These are phyloP conservation scores for Protosalanx chinensis DNA, from an alignment of 2,797 vertebrate species.

Conservation along the genomic window DNA sequence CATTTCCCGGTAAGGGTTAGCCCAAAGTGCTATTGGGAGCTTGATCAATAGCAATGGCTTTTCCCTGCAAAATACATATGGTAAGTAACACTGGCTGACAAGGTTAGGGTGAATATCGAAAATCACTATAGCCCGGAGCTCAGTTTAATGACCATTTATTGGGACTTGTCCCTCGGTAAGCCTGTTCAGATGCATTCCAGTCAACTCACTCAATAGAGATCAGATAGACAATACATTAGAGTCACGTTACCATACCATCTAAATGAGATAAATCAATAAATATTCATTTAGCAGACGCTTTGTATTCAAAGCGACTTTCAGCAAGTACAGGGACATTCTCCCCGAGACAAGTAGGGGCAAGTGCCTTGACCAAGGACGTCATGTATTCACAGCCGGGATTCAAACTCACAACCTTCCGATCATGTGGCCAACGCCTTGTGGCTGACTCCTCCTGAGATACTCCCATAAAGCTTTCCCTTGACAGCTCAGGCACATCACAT, in stretches of 20 bases:
- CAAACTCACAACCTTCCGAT: too few relatives aligned
- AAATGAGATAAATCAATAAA: slow-evolving; percentile 7
- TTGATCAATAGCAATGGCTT: slow-evolving; percentile 66
- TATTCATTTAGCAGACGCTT: too few relatives aligned
- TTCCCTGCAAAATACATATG: slow-evolving; percentile 41
- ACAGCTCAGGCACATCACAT: slow-evolving; percentile 27
- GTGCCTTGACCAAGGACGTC: too few relatives aligned
- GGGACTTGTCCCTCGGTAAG: background rate
- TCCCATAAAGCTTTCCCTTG: background rate
- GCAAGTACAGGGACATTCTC: too few relatives aligned
- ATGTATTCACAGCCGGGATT: too few relatives aligned
- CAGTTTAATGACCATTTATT: slow-evolving; percentile 34
- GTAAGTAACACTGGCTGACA: slow-evolving; percentile 29
- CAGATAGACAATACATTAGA: background rate
- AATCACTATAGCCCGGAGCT: slow-evolving; percentile 49
- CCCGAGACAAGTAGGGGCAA: too few relatives aligned
- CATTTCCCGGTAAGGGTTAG: slow-evolving; percentile 56
- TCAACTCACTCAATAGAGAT: background rate
- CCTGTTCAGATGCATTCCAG: background rate
- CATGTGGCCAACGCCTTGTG: too few relatives aligned
- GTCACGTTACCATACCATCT: background rate
- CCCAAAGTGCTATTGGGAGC: slow-evolving; percentile 64
- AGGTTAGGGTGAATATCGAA: slow-evolving; percentile 34
- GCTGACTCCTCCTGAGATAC: background rate
- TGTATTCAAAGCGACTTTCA: too few relatives aligned